Evolutionary conservation across 1,140 invertebrate genomes (phyloP), one percentile per base, ranked within the genome.

Genomic region (Helicoverpa armigera): DNA sequence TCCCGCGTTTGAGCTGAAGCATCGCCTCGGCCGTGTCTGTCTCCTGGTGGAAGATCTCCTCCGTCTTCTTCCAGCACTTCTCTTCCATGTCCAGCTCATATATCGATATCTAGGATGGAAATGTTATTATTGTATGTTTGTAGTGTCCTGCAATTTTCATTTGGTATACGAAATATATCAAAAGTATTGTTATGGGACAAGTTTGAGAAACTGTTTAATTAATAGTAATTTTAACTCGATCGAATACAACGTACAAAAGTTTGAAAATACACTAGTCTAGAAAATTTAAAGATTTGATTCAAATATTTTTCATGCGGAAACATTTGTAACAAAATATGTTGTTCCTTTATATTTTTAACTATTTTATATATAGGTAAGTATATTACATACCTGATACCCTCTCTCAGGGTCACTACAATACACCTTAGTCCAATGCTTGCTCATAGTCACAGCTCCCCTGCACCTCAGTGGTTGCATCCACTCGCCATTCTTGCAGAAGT

Each of bases 1-100:
- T 97, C 65, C 98, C 97, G 51, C 98, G 91, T 85, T 98, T 98
- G 31, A 99, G 91, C 89, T 98, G 98, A 48, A 99, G 96, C 85
- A 99, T 94, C 84, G 96, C 96, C 91, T 98, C 97, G 23, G 96
- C 96, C 0, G 96, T 95, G 79, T 98, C 97, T 51, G 97, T 97
- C 80, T 96, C 95, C 43, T 95, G 95, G 75, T 97, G 95, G 4
- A 96, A 95, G 67, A 98, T 89, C 63, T 96, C 96, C 51, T 96
- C 91, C 10, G 95, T 87, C 79, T 96, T 95, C 53, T 95, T 93
- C 97, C 97, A 98, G 29, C 85, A 89, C n/a, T 87, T 94, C 73
- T 92, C 95, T 74, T 94, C 95, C 84, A 92, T 94, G 61, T 96
- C 95, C 77, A 95, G 92, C 31, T 84, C 91, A 50, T 88, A 95